phyloP scores from a whole-genome alignment of 2,113 vertebrate species.

The Microcebus lehilahytsara region DNA sequence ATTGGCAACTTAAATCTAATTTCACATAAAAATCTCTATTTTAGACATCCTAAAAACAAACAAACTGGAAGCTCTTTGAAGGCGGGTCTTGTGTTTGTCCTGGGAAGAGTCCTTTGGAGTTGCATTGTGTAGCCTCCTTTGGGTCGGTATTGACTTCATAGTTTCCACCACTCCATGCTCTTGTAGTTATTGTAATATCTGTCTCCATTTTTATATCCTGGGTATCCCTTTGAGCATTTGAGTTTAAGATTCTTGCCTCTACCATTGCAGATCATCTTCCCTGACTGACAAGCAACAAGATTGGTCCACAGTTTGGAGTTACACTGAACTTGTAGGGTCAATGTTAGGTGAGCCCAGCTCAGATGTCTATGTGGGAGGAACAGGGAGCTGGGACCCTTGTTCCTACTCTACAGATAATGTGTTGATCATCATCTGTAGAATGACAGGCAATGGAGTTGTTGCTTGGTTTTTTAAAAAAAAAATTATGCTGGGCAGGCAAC shows the following conservation, averaged over 20 bases:
- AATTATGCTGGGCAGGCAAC: not conserved
- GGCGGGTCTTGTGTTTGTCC: not conserved
- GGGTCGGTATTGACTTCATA: accelerated
- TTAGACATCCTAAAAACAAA: not conserved
- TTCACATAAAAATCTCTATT: not conserved
- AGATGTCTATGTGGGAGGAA: not conserved
- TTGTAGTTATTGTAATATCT: no score
- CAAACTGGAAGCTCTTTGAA: not conserved
- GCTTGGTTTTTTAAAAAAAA: not conserved
- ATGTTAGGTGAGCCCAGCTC: not conserved
- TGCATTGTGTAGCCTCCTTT: not conserved
- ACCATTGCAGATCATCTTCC: not conserved
- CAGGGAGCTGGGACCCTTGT: not conserved
- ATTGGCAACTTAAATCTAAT: not conserved
- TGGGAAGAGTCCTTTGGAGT: not conserved
- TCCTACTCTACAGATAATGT: not conserved
- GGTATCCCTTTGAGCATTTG: not conserved
- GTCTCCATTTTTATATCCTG: not conserved
- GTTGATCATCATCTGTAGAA: not conserved
- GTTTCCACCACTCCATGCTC: not conserved
- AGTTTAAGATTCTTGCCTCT: not conserved
- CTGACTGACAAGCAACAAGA: not conserved
- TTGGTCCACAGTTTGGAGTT: not conserved
- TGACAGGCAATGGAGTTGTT: not conserved
- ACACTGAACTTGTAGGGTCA: not conserved